Conservation (phyloP, 2,888 invertebrate species). For the Hypercompe scribonia region DNA sequence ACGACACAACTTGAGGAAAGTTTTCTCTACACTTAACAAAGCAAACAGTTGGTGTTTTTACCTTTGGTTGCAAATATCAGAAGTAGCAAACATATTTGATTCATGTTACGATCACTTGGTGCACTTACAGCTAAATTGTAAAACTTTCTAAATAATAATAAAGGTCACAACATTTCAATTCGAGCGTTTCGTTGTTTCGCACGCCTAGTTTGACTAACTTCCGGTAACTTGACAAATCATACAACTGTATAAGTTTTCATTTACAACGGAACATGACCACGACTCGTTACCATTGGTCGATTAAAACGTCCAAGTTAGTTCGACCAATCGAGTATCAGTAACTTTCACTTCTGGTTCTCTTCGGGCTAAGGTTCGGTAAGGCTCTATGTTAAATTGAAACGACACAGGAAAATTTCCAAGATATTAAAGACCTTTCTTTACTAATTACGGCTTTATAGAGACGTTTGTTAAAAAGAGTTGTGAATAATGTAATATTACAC, state of each 20-base stretch:
- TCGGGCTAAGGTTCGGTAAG: slow-evolving; percentile 24
- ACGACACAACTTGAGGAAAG: slow-evolving; percentile 60
- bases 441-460: not conserved
- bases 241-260: slow-evolving; percentile 41
- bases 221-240: slow-evolving; percentile 69
- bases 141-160: slow-evolving; percentile 56
- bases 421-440: too few species aligned
- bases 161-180: slow-evolving; percentile 62
- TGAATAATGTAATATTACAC: not conserved
- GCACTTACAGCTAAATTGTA: slow-evolving; percentile 46
- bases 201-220: slow-evolving; percentile 47
- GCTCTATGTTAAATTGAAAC: slow-evolving; percentile 12
- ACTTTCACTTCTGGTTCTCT: slow-evolving; percentile 68
- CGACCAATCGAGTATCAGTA: slow-evolving; percentile 57
- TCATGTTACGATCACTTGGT: slow-evolving; percentile 59
- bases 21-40: slow-evolving; percentile 39
- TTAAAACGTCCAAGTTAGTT: not conserved
- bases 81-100: slow-evolving; percentile 63
- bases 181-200: slow-evolving; percentile 40
- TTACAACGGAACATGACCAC: slow-evolving; percentile 43
- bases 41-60: slow-evolving; percentile 36
- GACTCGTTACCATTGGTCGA: slow-evolving; percentile 56
- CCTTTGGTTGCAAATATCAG: slow-evolving; percentile 65
- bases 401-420: slow-evolving; percentile 4
- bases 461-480: not conserved